These are phyloP conservation scores for Cynoglossus semilaevis DNA, from an alignment of 2,113 vertebrate species.

Conservation along the genomic window DNA sequence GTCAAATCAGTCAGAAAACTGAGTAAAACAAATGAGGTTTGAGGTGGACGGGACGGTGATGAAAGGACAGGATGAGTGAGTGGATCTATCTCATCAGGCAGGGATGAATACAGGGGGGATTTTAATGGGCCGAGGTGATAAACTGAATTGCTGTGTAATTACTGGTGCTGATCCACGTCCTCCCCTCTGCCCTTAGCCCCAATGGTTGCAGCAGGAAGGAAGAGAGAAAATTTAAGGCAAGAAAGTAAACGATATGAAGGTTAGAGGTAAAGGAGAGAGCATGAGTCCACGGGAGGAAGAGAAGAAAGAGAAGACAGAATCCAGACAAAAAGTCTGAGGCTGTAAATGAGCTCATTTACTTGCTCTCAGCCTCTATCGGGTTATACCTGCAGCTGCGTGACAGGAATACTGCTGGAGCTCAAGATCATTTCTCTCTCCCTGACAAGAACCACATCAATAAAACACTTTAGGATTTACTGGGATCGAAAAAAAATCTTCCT, in stretches of 20 bases:
- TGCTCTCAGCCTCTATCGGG: slow-evolving; percentile 44
- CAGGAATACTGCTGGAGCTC: slow-evolving; percentile 38
- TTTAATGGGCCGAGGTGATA: slow-evolving; percentile 53
- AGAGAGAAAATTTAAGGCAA: slow-evolving; percentile 16
- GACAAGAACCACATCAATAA: background rate
- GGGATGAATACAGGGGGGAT: slow-evolving; percentile 19
- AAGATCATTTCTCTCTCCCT: slow-evolving; percentile 3
- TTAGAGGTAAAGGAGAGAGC: background rate
- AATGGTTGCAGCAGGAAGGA: slow-evolving; percentile 10
- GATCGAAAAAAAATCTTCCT: background rate
- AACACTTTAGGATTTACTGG: background rate
- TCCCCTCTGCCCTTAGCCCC: slow-evolving; percentile 20
- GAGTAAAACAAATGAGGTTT: no score
- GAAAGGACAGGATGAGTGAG: slow-evolving; percentile 19
- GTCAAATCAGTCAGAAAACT: no score
- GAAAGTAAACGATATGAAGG: slow-evolving; percentile 2
- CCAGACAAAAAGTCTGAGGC: slow-evolving; percentile 31
- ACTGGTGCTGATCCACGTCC: slow-evolving; percentile 39
- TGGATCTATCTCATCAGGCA: slow-evolving; percentile 25
- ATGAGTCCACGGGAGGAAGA: slow-evolving; percentile 8
- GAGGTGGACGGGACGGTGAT: background rate
- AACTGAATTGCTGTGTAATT: slow-evolving; percentile 55
- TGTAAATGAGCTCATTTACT: slow-evolving; percentile 69
- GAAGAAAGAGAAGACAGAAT: slow-evolving; percentile 8
- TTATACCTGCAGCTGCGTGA: slow-evolving; percentile 47